These are phyloP conservation scores for Gephyroberyx darwinii DNA, from an alignment of 2,797 vertebrate species.

Conservation along the genomic window DNA sequence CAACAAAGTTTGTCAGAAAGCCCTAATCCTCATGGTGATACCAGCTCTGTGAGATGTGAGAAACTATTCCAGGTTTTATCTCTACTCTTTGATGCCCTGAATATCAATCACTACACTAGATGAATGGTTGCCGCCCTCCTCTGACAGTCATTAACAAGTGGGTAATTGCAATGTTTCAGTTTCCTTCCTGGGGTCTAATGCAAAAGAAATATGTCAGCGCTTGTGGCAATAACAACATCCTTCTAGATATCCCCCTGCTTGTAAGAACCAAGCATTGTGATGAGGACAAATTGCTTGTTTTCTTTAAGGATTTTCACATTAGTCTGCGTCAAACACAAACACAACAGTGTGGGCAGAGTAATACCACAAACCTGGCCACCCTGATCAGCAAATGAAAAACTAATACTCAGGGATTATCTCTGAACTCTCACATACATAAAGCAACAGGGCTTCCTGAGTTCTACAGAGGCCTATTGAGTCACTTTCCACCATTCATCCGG, in stretches of 20 bases:
- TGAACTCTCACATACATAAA: slow-evolving; percentile 14
- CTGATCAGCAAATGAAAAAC: slow-evolving; percentile 43
- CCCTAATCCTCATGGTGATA: slow-evolving; percentile 20
- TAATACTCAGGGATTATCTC: slow-evolving; percentile 52
- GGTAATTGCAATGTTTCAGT: slow-evolving; percentile 8
- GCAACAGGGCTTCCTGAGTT: slow-evolving; percentile 3
- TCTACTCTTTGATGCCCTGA: slow-evolving; percentile 9
- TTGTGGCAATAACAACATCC: slow-evolving; percentile 26
- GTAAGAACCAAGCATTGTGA: slow-evolving; percentile 29
- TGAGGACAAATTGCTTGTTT: slow-evolving; percentile 56
- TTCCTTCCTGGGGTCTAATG: slow-evolving; percentile 28
- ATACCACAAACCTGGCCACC: not conserved
- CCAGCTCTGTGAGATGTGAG: slow-evolving; percentile 15
- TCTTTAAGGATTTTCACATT: slow-evolving; percentile 55
- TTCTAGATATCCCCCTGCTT: slow-evolving; percentile 9
- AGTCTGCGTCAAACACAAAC: slow-evolving; percentile 47
- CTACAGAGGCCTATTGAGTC: slow-evolving; percentile 2
- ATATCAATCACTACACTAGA: slow-evolving; percentile 12
- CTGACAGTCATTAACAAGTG: slow-evolving; percentile 1
- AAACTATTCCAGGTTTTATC: not conserved
- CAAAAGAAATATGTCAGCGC: slow-evolving; percentile 21
- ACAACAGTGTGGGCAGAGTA: slow-evolving; percentile 26
- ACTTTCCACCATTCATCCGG: not conserved
- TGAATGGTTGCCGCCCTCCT: not conserved
- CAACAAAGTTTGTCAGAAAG: slow-evolving; percentile 20